Percentiles rank a stretch among this genome's conserved stretches.
Evolutionary conservation across 2,797 vertebrate species (phyloP).

Genomic region (Acrocephalus scirpaceus): DNA sequence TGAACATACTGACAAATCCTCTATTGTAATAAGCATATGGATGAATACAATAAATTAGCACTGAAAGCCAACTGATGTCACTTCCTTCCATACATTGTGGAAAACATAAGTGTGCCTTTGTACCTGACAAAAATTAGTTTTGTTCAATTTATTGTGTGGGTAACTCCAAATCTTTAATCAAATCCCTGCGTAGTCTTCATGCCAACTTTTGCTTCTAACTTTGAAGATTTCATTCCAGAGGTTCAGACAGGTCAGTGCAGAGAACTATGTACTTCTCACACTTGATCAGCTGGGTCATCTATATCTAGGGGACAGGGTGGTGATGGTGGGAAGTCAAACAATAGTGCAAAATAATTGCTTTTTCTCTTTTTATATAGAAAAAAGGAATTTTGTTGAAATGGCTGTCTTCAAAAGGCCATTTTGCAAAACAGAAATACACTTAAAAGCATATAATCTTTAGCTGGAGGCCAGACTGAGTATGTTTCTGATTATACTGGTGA

Average conservation of each 20-base stretch:
- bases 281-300: constrained; percentile 63
- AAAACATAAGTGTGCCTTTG: constrained; percentile 49
- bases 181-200: constrained; percentile 32
- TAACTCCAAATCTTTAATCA: constrained; percentile 57
- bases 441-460: constrained; percentile 76
- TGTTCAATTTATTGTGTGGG: background rate
- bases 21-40: background rate
- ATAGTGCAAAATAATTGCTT: constrained; percentile 74
- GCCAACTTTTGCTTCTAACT: constrained; percentile 37
- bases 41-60: constrained; percentile 30
- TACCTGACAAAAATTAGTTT: background rate
- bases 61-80: background rate
- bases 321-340: constrained; percentile 40
- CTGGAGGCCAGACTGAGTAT: constrained; percentile 77
- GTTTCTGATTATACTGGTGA: constrained; percentile 84
- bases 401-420: constrained; percentile 76
- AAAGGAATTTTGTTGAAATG: constrained; percentile 71
- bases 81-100: constrained; percentile 8
- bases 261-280: constrained; percentile 42
- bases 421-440: constrained; percentile 73
- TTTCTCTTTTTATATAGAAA: constrained; percentile 63
- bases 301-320: background rate
- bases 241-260: constrained; percentile 6
- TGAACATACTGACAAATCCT: constrained; percentile 39
- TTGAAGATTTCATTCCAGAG: constrained; percentile 59